Conservation (phyloP, 2,113 vertebrate genomes). For the Perca schrenkii region DNA sequence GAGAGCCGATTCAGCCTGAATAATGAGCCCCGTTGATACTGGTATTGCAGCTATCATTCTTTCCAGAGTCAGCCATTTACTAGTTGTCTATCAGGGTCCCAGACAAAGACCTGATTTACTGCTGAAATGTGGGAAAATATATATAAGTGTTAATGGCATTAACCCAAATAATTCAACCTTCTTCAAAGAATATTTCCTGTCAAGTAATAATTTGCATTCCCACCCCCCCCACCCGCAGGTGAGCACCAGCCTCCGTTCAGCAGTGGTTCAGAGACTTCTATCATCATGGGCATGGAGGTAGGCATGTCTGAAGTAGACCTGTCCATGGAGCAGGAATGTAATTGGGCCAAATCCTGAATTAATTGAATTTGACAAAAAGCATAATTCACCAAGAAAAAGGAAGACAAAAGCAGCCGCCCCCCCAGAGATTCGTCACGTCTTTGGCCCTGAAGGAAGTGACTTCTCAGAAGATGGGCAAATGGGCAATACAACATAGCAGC, state of each 20-base stretch:
- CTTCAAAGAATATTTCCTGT: neutral
- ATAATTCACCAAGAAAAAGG: slow-evolving; percentile 48
- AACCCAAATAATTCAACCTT: neutral
- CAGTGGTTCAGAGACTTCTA: slow-evolving; percentile 93
- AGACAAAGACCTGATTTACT: neutral
- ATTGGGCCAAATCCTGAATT: slow-evolving; percentile 91
- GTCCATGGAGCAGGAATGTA: slow-evolving; percentile 89
- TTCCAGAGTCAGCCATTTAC: neutral
- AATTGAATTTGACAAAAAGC: slow-evolving; percentile 49
- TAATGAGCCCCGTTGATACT: slow-evolving; percentile 28
- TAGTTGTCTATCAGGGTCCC: neutral
- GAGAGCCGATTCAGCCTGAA: slow-evolving; percentile 15
- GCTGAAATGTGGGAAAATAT: neutral
- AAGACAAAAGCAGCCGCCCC: slow-evolving; percentile 32
- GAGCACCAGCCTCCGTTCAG: slow-evolving; percentile 91
- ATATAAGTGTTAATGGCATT: neutral
- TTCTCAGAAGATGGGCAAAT: slow-evolving; percentile 79
- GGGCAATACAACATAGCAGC: slow-evolving; percentile 49
- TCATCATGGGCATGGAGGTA: slow-evolving; percentile 90
- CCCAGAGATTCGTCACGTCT: neutral
- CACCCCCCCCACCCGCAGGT: slow-evolving; percentile 80
- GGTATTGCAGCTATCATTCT: slow-evolving; percentile 36
- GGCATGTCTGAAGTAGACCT: slow-evolving; percentile 90
- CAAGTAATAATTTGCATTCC: neutral
- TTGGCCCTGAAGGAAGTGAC: slow-evolving; percentile 72